Percentiles rank a stretch among this genome's conserved stretches.
Conservation (phyloP, 2,113 vertebrate genomes). For the Chinchilla lanigera region DNA sequence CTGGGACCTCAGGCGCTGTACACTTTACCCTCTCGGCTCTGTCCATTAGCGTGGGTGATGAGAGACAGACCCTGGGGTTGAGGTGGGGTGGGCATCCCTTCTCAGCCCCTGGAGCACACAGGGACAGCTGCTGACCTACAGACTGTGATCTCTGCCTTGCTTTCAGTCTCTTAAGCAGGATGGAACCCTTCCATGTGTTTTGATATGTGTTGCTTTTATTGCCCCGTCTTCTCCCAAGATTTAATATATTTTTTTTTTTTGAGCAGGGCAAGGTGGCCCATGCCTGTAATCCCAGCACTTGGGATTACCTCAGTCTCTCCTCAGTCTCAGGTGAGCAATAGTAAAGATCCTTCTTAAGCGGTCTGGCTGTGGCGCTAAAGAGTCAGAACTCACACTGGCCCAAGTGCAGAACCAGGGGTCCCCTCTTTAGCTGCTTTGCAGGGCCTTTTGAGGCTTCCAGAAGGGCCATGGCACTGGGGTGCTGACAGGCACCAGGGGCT, state of each 20-base stretch:
- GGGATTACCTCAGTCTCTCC: neutral
- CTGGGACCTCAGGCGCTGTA: neutral
- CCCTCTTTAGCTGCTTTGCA: neutral
- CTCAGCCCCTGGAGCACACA: neutral
- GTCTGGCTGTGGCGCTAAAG: neutral
- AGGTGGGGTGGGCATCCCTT: neutral
- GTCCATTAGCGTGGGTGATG: neutral
- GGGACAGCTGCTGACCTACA: neutral
- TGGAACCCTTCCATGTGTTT: neutral
- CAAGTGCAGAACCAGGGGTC: rapidly evolving
- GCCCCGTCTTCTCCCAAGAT: neutral
- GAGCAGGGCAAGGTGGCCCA: too few species aligned
- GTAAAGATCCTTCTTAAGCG: neutral
- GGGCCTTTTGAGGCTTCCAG: neutral
- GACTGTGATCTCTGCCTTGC: neutral
- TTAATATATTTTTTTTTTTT: neutral
- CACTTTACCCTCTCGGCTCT: neutral
- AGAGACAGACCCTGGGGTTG: neutral
- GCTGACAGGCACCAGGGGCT: neutral
- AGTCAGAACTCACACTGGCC: neutral
- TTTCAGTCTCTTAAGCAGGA: neutral
- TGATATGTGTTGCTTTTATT: neutral
- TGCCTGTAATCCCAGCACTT: too few species aligned
- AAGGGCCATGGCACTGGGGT: neutral
- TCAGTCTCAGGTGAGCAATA: neutral